A percentile compares a stretch with the other conserved stretches of the same genome.
These are phyloP conservation scores for Arenaria interpres DNA, from an alignment of 2,113 vertebrate genomes.

Conservation along the genomic window DNA sequence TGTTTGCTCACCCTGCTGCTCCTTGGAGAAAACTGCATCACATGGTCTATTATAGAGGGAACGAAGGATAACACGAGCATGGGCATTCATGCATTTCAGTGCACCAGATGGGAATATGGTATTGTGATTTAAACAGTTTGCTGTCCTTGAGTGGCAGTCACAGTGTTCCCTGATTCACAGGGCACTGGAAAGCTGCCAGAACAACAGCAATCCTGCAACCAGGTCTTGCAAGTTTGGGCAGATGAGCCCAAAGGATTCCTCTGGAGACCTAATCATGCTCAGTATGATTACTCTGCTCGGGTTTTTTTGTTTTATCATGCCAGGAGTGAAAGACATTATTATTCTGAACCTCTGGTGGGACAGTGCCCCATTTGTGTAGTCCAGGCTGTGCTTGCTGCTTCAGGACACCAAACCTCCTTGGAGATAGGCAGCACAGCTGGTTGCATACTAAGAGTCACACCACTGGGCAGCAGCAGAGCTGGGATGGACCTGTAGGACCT, in stretches of 20 bases:
- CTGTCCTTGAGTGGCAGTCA: conserved; percentile 48
- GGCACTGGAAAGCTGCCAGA: not conserved
- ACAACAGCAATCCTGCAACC: not conserved
- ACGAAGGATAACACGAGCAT: not conserved
- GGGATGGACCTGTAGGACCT: accelerated
- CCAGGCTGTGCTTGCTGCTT: not conserved
- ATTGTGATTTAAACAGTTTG: conserved; percentile 30
- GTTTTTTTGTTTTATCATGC: not conserved
- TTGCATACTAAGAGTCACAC: not conserved
- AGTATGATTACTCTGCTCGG: not conserved
- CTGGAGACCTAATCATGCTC: not conserved
- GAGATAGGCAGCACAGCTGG: not conserved
- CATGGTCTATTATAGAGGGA: not conserved
- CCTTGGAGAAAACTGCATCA: not conserved
- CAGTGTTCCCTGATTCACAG: conserved; percentile 11
- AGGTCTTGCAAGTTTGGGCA: not conserved
- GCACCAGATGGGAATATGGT: conserved; percentile 45
- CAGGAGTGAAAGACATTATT: not conserved
- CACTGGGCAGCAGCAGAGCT: not conserved
- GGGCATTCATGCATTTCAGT: conserved; percentile 29
- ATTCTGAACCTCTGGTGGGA: not conserved
- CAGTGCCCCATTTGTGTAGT: not conserved
- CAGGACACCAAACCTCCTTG: not conserved
- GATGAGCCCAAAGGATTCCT: not conserved
- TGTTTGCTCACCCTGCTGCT: not conserved